Evolutionary conservation across 2,797 vertebrate species (phyloP).

Genomic region (Sylvia borin): DNA sequence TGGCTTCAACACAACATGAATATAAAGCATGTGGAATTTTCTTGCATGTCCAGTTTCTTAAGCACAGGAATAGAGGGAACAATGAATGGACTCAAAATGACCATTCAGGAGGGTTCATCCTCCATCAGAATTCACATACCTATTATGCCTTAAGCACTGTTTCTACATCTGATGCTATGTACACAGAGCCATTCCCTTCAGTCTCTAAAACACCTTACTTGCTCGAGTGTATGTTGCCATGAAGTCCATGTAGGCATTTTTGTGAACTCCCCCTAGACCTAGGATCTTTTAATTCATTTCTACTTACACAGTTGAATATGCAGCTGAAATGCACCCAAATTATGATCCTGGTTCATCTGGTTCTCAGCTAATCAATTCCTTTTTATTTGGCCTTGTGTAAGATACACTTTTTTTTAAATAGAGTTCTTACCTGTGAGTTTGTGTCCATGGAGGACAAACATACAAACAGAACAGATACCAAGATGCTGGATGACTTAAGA

Average conservation of each 20-base stretch:
- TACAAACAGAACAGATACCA: not conserved
- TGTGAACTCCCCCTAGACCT: not conserved
- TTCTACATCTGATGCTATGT: not conserved
- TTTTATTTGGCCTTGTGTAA: not conserved
- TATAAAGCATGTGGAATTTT: not conserved
- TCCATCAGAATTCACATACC: not conserved
- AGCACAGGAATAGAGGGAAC: not conserved
- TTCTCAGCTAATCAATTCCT: not conserved
- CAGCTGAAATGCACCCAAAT: not conserved
- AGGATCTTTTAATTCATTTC: not conserved
- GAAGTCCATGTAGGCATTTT: not conserved
- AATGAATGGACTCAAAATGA: not conserved
- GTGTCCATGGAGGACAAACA: not conserved
- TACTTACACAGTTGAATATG: not conserved
- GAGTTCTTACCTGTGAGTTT: not conserved
- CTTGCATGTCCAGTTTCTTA: not conserved
- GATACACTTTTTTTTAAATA: fast-evolving
- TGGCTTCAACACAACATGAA: not conserved
- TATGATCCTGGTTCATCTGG: fast-evolving
- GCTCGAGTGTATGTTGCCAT: not conserved
- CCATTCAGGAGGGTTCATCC: not conserved
- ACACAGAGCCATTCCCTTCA: not conserved
- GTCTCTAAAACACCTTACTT: not conserved
- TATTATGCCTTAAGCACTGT: not conserved
- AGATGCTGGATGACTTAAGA: not conserved